These are phyloP conservation scores for Hipposideros larvatus DNA, from an alignment of 2,797 vertebrate species.

Conservation along the genomic window DNA sequence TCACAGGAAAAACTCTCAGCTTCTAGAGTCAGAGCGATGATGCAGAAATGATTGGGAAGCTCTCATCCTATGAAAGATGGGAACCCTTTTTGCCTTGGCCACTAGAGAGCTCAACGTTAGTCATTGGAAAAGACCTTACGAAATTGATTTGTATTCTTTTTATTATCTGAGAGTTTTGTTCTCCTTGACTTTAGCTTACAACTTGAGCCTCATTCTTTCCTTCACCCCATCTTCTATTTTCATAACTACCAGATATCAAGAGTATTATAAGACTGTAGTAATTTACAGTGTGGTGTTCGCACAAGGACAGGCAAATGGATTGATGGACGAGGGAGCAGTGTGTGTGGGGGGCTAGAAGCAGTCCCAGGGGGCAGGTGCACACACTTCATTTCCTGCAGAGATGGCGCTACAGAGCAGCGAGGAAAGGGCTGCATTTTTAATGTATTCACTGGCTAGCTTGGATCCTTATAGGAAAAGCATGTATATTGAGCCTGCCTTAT, in stretches of 20 bases:
- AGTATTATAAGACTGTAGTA: neutral
- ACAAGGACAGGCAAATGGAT: neutral
- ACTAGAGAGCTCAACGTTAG: neutral
- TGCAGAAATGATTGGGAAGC: neutral
- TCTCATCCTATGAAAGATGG: neutral
- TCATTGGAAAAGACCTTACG: neutral
- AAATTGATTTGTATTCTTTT: neutral
- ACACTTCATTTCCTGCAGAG: neutral
- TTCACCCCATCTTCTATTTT: neutral
- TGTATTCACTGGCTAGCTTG: accelerated
- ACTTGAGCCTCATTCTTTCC: neutral
- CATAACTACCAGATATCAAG: neutral
- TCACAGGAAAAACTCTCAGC: neutral
- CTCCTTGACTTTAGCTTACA: neutral
- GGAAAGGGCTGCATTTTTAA: neutral
- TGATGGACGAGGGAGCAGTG: neutral
- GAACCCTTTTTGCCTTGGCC: neutral
- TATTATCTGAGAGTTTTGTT: neutral
- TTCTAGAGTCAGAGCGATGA: neutral
- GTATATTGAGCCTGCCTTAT: neutral
- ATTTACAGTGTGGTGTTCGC: neutral
- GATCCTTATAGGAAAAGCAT: neutral
- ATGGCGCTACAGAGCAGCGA: neutral
- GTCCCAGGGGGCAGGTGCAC: neutral
- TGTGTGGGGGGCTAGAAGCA: neutral